Evolutionary conservation across 2,797 vertebrate species (phyloP).

Genomic region (Aselliscus stoliczkanus): DNA sequence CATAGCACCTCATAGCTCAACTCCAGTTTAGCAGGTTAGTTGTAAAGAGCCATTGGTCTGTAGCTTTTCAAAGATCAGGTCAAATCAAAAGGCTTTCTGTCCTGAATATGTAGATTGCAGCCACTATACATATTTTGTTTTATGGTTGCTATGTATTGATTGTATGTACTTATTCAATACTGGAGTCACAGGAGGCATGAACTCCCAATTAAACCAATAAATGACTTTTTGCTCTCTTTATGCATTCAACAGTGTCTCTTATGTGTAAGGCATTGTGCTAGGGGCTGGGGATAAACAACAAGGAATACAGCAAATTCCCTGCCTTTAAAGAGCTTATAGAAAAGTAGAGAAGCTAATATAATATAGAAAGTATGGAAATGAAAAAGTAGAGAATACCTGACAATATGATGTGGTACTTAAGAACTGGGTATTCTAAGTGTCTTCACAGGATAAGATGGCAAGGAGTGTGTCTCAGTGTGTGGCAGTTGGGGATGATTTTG

Average conservation of each 20-base stretch:
- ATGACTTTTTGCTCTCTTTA: background rate
- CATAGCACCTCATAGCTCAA: background rate
- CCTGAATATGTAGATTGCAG: background rate
- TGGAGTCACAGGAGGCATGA: background rate
- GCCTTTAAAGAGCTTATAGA: background rate
- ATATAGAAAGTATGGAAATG: background rate
- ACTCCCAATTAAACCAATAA: background rate
- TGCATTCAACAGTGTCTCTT: background rate
- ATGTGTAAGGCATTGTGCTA: background rate
- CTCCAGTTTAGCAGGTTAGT: background rate
- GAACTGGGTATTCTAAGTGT: background rate
- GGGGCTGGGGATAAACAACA: background rate
- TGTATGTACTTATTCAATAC: background rate
- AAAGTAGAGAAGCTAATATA: background rate
- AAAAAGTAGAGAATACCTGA: background rate
- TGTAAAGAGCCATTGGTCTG: background rate
- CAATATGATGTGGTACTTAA: background rate
- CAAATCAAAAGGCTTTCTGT: background rate
- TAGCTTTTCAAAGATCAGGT: background rate
- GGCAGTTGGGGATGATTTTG: background rate
- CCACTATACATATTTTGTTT: background rate
- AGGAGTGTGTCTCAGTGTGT: background rate
- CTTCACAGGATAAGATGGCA: background rate
- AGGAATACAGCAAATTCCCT: background rate
- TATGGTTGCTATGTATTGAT: background rate